phyloP scores from a whole-genome alignment of 2,113 vertebrate genomes.

The Lathamus discolor region DNA sequence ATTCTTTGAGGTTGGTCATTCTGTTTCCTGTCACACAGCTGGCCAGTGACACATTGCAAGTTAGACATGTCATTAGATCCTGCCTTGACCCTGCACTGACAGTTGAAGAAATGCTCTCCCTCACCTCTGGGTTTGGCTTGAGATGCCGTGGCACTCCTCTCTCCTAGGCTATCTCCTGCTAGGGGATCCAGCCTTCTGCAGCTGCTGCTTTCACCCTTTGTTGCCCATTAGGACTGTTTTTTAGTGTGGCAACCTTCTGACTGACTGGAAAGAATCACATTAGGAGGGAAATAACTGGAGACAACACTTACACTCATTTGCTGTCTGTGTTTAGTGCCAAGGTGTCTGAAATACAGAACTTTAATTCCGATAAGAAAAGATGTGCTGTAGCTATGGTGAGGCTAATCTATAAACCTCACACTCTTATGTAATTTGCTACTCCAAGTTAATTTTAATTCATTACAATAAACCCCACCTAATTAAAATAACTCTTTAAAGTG shows the following conservation, averaged over 20 bases:
- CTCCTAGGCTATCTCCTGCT: background rate
- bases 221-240: background rate
- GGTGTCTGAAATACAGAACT: slow-evolving; percentile 16
- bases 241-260: background rate
- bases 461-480: slow-evolving; percentile 70
- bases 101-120: background rate
- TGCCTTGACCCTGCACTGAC: background rate
- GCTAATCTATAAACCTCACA: slow-evolving; percentile 64
- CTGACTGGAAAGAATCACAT: background rate
- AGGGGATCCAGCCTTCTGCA: background rate
- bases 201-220: background rate
- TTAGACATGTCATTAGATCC: background rate
- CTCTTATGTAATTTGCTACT: slow-evolving; percentile 71
- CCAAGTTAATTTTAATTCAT: slow-evolving; percentile 75
- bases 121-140: background rate
- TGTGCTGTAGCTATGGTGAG: slow-evolving; percentile 76
- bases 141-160: background rate
- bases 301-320: background rate
- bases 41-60: background rate
- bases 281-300: background rate
- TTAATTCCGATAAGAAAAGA: slow-evolving; percentile 49
- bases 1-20: slow-evolving; percentile 10
- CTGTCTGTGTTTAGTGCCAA: background rate
- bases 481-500: slow-evolving; percentile 69
- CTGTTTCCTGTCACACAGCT: slow-evolving; percentile 6